Evolutionary conservation across 2,797 vertebrate species (phyloP).

Genomic region (Pangasius djambal): DNA sequence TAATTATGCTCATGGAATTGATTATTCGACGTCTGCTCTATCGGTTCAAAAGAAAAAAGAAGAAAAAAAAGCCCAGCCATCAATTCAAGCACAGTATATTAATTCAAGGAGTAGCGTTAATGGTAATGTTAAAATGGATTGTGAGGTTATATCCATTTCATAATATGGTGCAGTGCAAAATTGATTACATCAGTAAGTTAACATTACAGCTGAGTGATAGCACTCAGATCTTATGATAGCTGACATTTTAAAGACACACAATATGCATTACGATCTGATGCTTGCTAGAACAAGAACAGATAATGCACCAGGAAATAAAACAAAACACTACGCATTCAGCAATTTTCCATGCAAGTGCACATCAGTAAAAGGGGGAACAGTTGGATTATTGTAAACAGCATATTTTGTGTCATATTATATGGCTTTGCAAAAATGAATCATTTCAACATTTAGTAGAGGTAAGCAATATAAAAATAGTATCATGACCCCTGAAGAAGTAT

Average conservation of each 20-base stretch:
- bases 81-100: neutral
- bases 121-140: neutral
- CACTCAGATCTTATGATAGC: neutral
- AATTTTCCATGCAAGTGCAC: neutral
- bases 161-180: neutral
- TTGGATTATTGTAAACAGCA: neutral
- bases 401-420: neutral
- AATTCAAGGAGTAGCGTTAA: neutral
- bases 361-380: neutral
- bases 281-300: neutral
- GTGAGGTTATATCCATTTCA: conserved; percentile 1
- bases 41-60: neutral
- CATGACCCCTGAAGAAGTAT: neutral
- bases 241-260: neutral
- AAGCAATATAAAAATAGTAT: neutral
- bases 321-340: neutral
- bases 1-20: conserved; percentile 26
- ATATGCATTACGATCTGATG: neutral
- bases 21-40: neutral
- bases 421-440: neutral
- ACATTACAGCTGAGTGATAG: neutral
- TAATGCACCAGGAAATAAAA: neutral
- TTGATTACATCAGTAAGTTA: neutral
- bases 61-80: neutral
- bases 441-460: neutral